These are phyloP conservation scores for Piprites chloris DNA, from an alignment of 2,113 vertebrate genomes.

Conservation along the genomic window DNA sequence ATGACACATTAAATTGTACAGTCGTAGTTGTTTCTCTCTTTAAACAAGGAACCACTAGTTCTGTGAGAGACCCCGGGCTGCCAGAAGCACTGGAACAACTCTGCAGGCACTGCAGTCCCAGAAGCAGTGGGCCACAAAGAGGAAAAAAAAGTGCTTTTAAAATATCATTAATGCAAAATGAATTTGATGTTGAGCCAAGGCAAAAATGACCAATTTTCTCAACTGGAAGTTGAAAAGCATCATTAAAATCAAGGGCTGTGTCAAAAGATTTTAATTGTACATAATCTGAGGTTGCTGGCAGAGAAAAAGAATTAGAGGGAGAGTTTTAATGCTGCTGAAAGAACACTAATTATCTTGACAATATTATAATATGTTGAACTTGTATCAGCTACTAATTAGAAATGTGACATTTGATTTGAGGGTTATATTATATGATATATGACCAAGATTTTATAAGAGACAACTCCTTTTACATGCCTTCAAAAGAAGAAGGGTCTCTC, in stretches of 20 bases:
- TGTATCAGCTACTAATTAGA: neutral
- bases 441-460: neutral
- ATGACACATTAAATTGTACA: neutral
- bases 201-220: neutral
- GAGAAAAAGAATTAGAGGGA: neutral
- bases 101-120: neutral
- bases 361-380: neutral
- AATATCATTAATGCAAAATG: neutral
- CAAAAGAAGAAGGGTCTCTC: neutral
- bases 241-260: neutral
- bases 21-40: neutral
- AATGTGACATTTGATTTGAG: neutral
- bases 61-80: accelerated
- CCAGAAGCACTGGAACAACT: neutral
- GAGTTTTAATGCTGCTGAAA: neutral
- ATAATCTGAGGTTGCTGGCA: neutral
- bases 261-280: neutral
- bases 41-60: neutral
- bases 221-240: neutral
- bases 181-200: neutral
- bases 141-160: neutral
- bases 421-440: neutral
- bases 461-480: neutral
- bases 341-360: neutral
- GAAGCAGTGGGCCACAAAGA: neutral